A percentile compares a stretch with the other conserved stretches of the same genome.
Evolutionary conservation across 2,888 invertebrate genomes (phyloP).

Genomic region (Ischnura elegans): DNA sequence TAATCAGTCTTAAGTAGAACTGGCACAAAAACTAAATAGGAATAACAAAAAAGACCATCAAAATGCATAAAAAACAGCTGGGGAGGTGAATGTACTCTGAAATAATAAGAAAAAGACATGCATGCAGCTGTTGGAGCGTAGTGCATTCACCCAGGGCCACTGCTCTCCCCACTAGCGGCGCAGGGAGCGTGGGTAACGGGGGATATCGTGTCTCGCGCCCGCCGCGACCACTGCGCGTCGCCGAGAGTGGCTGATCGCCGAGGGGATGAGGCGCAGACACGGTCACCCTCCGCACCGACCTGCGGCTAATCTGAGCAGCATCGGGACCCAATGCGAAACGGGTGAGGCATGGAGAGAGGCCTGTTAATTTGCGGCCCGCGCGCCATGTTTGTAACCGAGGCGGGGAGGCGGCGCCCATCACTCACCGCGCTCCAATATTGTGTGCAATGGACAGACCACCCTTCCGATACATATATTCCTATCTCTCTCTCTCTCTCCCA

Average conservation of each 20-base stretch:
- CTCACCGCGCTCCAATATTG: conserved; percentile 54
- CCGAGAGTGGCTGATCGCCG: no score
- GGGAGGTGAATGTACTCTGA: no score
- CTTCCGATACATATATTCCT: background rate
- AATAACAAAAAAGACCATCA: no score
- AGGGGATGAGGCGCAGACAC: no score
- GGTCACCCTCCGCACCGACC: background rate
- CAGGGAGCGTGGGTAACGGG: background rate
- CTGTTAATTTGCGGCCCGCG: conserved; percentile 49
- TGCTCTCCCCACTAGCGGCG: no score
- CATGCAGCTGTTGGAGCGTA: no score
- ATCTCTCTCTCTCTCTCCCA: background rate
- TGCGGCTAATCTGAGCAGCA: conserved; percentile 44
- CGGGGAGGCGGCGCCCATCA: conserved; percentile 45
- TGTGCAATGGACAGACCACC: conserved; percentile 54
- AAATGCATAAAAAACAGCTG: no score
- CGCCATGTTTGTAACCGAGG: conserved; percentile 50
- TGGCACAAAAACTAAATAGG: no score
- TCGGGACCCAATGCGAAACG: background rate
- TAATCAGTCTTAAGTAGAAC: no score
- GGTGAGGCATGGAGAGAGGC: background rate
- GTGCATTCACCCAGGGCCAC: no score
- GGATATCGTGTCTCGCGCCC: background rate
- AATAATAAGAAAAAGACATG: no score
- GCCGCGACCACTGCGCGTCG: background rate